phyloP scores from a whole-genome alignment of 2,888 invertebrate species.

The Caenorhabditis sp. region DNA sequence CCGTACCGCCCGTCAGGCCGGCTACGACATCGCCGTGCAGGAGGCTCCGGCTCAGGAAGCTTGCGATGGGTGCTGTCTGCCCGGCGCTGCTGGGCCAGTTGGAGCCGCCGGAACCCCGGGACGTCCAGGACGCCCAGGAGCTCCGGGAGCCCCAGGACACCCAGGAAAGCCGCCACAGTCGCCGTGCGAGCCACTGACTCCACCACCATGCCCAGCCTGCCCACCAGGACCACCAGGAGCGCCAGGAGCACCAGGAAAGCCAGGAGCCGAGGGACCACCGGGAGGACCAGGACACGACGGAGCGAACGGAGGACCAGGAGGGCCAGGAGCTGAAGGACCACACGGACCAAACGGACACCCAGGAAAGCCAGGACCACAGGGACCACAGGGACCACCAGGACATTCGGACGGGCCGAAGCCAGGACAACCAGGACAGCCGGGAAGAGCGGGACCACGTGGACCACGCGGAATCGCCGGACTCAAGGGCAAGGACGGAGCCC shows the following conservation, averaged over 20 bases:
- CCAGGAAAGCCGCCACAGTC: slow-evolving; percentile 63
- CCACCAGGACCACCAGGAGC: slow-evolving; percentile 64
- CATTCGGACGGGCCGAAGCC: slow-evolving; percentile 51
- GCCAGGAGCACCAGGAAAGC: slow-evolving; percentile 64
- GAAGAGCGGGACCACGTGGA: slow-evolving; percentile 61
- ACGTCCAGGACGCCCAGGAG: slow-evolving; percentile 60
- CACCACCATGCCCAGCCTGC: slow-evolving; percentile 68
- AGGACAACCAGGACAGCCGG: slow-evolving; percentile 64
- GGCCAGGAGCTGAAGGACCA: slow-evolving; percentile 61
- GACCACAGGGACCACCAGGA: slow-evolving; percentile 62
- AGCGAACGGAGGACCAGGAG: slow-evolving; percentile 40
- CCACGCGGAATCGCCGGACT: slow-evolving; percentile 60
- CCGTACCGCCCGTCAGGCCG: slow-evolving; percentile 72
- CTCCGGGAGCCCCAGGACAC: slow-evolving; percentile 65
- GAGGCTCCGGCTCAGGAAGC: slow-evolving; percentile 35
- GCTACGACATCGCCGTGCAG: slow-evolving; percentile 48
- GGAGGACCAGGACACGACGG: slow-evolving; percentile 52
- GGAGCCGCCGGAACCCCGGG: slow-evolving; percentile 55
- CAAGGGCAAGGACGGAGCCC: slow-evolving; percentile 60
- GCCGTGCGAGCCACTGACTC: slow-evolving; percentile 64
- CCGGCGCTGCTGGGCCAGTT: slow-evolving; percentile 56
- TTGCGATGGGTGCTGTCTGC: slow-evolving; percentile 57
- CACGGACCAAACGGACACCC: slow-evolving; percentile 69
- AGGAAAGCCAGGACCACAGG: slow-evolving; percentile 66
- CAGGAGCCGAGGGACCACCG: slow-evolving; percentile 55